Evolutionary conservation across 2,113 vertebrate species (phyloP).

Genomic region (Pitta sordida): DNA sequence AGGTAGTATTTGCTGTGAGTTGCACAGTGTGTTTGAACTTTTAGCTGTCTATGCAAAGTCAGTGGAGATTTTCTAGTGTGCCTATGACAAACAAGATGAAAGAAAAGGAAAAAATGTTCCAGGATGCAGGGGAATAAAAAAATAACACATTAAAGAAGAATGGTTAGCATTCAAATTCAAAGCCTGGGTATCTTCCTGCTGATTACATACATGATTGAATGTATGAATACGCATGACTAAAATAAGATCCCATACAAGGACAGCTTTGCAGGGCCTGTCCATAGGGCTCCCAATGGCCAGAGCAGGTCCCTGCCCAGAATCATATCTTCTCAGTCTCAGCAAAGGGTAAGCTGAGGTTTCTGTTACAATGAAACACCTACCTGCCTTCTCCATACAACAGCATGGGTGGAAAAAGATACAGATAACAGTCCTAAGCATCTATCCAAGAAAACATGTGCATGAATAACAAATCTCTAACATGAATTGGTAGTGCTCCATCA

Average conservation of each 20-base stretch:
- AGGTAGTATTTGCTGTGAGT: background rate
- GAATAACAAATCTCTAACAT: background rate
- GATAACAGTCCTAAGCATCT: background rate
- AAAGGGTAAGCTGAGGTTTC: background rate
- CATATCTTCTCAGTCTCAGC: background rate
- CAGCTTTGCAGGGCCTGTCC: background rate
- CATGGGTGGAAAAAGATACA: background rate
- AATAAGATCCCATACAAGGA: background rate
- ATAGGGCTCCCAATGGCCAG: background rate
- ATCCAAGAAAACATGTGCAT: fast-evolving
- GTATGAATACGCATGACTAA: background rate
- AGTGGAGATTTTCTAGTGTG: background rate
- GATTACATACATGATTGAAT: too few species aligned
- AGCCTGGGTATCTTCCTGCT: background rate
- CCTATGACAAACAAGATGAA: fast-evolving
- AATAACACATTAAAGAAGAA: background rate
- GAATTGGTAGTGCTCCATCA: background rate
- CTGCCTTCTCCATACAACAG: background rate
- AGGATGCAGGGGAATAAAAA: background rate
- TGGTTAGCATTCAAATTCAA: background rate
- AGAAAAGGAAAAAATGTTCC: background rate
- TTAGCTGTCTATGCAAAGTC: background rate
- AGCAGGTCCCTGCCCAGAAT: background rate
- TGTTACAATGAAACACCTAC: background rate
- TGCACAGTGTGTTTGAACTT: background rate